Evolutionary conservation across 2,888 invertebrate species (phyloP), one percentile per base, ranked within the genome.

Genomic region (Drosophila lacicola): DNA sequence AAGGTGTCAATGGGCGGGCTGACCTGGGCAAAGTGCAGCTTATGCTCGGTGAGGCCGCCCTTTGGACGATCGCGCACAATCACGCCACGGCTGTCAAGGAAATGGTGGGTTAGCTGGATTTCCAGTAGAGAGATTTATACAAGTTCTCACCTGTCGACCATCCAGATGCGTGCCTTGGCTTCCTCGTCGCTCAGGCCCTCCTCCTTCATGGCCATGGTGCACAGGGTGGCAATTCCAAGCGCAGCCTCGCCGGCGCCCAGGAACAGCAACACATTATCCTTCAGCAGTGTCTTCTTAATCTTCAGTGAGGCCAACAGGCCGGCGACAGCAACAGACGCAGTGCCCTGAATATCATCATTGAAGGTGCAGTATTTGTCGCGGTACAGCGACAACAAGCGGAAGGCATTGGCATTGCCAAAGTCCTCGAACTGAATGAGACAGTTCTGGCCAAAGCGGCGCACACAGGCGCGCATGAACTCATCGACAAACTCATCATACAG

Each of bases 281-380:
- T 95, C 34, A 99, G 93, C 80, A 94, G 94, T 75, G 95, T 97
- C 77, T 96, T 95, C 11, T 98, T 98, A 82, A 98, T 93, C 67
- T 96, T 94, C 44, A 98, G 94, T 25, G 97, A 96, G 41, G 98
- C 97, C 71, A 99, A 91, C 50, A 99, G 93, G 0, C 99, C 99
- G 13, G 98, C 98, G 21, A 99, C 96, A 11, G 98, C 98, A 17
- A 99, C 99, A 5, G 98, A 94, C 3, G 99, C 99, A 4, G 99
- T 98, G 90, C 98, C 98, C 63, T 99, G 99, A 91, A 99, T 99
- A 92, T 99, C 99, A 92, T 99, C 99, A 93, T 99, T 99, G 93
- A 99, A 99, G 13, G 98, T 98, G 93, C 99, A 99, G 93, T 97
- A 96, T 89, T 95, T 92, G 86, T 97, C 94, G 44, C 98, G 95